Conservation (phyloP, 1,140 invertebrate species). For the Brachionus asplanchnoidis region DNA sequence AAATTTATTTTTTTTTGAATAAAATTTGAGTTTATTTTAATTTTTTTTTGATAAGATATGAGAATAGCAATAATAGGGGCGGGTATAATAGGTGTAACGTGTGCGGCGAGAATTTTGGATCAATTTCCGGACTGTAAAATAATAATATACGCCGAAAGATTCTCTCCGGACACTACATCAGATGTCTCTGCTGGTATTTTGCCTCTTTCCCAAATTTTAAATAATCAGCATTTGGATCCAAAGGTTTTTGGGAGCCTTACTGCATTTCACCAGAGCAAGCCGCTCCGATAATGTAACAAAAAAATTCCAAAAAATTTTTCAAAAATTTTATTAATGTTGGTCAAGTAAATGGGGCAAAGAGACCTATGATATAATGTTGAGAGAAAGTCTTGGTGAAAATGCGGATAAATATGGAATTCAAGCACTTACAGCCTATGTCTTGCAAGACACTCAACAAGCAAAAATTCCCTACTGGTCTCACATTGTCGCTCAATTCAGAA, state of each 20-base stretch:
- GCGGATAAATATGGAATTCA: constrained; percentile 67
- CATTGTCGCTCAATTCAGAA: constrained; percentile 1
- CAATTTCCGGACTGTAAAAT: constrained; percentile 65
- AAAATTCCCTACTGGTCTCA: constrained; percentile 25
- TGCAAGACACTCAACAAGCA: constrained; percentile 39
- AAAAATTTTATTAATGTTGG: constrained; percentile 41
- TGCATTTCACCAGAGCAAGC: constrained; percentile 65
- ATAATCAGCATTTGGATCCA: not conserved
- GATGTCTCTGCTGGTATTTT: constrained; percentile 72
- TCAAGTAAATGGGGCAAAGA: constrained; percentile 70
- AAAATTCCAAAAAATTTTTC: not conserved
- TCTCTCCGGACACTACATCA: constrained; percentile 71
- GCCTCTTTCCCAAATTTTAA: not conserved
- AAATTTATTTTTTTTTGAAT: not conserved
- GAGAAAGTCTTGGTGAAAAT: constrained; percentile 63
- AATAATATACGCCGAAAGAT: constrained; percentile 73
- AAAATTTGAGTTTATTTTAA: not conserved
- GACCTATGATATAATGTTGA: constrained; percentile 72
- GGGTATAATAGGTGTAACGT: constrained; percentile 55
- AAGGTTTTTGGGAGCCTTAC: constrained; percentile 62
- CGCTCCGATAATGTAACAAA: not conserved
- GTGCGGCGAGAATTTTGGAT: constrained; percentile 62
- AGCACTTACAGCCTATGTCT: constrained; percentile 66
- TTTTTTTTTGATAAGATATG: not conserved
- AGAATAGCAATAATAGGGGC: constrained; percentile 49